phyloP scores from a whole-genome alignment of 1,140 invertebrate genomes.

The Polyergus mexicanus region DNA sequence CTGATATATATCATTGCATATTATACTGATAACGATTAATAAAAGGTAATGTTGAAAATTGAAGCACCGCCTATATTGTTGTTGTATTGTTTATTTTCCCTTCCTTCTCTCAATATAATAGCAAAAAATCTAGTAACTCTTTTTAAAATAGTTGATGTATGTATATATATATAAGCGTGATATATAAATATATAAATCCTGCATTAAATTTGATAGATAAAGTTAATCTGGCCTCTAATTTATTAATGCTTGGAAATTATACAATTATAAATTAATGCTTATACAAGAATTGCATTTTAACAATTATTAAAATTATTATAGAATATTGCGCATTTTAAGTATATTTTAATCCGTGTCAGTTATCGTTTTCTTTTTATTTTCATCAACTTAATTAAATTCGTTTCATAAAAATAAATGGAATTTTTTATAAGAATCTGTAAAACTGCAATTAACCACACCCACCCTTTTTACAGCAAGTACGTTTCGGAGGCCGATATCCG shows the following conservation, averaged over 20 bases:
- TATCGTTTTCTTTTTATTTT: neutral
- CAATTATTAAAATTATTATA: neutral
- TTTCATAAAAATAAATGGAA: neutral
- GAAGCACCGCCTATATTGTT: neutral
- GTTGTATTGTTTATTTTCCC: neutral
- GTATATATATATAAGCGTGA: no score
- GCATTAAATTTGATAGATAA: neutral
- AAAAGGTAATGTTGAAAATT: conserved; percentile 85
- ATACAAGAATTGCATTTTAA: conserved; percentile 20
- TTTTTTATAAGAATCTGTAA: neutral
- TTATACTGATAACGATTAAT: conserved; percentile 85
- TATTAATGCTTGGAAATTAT: conserved; percentile 4
- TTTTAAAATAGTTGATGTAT: no score
- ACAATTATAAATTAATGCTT: conserved; percentile 1
- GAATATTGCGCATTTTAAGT: neutral
- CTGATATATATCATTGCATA: conserved; percentile 80
- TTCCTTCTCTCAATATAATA: neutral
- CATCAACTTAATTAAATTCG: neutral
- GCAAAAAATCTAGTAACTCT: no score
- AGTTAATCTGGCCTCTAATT: conserved; percentile 15
- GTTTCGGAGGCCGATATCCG: conserved; percentile 84
- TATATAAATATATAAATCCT: neutral
- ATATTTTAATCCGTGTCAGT: neutral
- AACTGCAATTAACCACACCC: conserved; percentile 82
- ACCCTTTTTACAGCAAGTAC: conserved; percentile 84